These are phyloP conservation scores for Brachyalestes nurse DNA, from an alignment of 2,797 vertebrate genomes.

Conservation along the genomic window DNA sequence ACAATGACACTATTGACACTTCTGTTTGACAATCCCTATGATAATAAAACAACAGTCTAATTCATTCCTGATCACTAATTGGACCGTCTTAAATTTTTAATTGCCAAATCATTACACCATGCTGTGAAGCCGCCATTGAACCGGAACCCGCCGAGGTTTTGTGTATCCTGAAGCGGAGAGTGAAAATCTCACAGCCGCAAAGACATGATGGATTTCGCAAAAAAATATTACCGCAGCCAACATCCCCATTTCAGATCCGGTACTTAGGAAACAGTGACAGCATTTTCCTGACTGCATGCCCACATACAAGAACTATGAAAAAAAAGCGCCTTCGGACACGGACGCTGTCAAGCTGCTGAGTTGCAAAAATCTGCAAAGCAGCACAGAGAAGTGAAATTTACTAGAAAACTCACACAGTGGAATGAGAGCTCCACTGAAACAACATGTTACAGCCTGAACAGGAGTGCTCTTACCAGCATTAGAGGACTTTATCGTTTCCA, in stretches of 20 bases:
- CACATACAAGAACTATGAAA: slow-evolving; percentile 5
- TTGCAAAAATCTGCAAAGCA: neutral
- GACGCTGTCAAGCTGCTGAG: slow-evolving; percentile 13
- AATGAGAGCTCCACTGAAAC: neutral
- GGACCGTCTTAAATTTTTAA: neutral
- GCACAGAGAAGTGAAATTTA: neutral
- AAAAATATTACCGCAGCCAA: slow-evolving; percentile 22
- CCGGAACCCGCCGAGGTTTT: neutral
- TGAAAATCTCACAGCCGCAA: neutral
- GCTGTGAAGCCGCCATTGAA: neutral
- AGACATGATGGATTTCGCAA: slow-evolving; percentile 4
- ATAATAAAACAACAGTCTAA: neutral
- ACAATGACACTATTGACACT: neutral
- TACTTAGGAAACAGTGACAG: slow-evolving; percentile 50
- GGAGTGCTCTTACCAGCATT: no score
- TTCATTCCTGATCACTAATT: slow-evolving; percentile 1
- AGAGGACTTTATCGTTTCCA: neutral
- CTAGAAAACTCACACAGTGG: neutral
- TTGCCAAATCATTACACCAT: neutral
- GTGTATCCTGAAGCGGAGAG: neutral
- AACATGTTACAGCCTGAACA: neutral
- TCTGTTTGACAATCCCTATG: neutral
- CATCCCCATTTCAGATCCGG: slow-evolving; percentile 36
- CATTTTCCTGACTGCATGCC: slow-evolving; percentile 50
- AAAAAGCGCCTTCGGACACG: neutral